phyloP scores from a whole-genome alignment of 2,797 vertebrate species.

The Huso huso region DNA sequence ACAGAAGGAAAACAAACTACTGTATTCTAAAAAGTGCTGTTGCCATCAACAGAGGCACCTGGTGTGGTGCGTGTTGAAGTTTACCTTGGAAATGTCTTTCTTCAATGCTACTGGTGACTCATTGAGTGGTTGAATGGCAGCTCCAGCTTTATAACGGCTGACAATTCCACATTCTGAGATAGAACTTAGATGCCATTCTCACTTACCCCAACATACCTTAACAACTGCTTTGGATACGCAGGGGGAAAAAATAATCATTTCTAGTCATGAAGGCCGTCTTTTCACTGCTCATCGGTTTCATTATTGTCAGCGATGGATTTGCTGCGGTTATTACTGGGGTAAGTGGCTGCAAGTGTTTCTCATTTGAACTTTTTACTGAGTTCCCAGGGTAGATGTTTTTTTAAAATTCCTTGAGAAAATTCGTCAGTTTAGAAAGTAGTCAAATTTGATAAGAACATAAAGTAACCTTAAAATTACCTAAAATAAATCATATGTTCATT shows the following conservation, averaged over 20 bases:
- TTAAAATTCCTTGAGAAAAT: too few relatives aligned
- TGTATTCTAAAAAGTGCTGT: background rate
- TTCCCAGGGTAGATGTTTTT: too few relatives aligned
- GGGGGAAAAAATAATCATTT: conserved; percentile 19
- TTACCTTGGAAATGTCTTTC: conserved; percentile 31
- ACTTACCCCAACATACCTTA: background rate
- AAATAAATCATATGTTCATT: too few relatives aligned
- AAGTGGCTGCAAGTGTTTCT: conserved; percentile 30
- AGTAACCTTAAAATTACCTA: too few relatives aligned
- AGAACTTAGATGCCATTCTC: conserved; percentile 39
- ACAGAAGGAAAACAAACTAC: too few relatives aligned
- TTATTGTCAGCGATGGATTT: conserved; percentile 47
- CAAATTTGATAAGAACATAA: too few relatives aligned
- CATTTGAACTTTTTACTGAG: too few relatives aligned
- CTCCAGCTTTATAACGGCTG: conserved; percentile 50
- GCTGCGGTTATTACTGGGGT: conserved; percentile 67
- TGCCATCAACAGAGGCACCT: background rate
- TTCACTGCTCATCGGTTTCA: conserved; percentile 39
- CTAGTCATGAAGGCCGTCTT: conserved; percentile 48
- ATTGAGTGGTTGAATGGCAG: conserved; percentile 44
- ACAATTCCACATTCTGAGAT: conserved; percentile 24
- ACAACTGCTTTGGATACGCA: conserved; percentile 2
- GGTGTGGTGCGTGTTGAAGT: conserved; percentile 14
- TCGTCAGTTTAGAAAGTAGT: too few relatives aligned
- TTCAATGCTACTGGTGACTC: conserved; percentile 43